Conservation (phyloP, 2,113 vertebrate species). For the Laticauda colubrina region DNA sequence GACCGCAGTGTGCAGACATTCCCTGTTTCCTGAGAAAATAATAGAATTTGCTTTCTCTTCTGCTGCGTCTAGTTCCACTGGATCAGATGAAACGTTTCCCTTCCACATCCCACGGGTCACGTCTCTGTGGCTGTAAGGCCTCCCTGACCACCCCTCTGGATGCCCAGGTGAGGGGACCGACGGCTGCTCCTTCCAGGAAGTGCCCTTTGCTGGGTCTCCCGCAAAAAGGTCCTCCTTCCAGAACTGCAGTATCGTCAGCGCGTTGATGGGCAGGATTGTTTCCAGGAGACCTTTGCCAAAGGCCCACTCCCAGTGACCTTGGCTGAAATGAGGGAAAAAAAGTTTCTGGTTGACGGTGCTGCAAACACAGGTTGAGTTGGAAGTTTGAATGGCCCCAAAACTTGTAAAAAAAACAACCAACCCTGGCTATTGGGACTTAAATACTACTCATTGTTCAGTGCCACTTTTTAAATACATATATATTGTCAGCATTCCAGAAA, state of each 20-base stretch:
- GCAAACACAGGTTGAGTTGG: neutral
- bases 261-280: neutral
- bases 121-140: conserved; percentile 65
- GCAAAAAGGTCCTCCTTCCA: too few species aligned
- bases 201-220: neutral
- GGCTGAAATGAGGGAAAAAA: neutral
- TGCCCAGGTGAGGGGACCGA: neutral
- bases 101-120: conserved; percentile 76
- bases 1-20: neutral
- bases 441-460: neutral
- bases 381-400: neutral
- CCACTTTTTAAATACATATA: too few species aligned
- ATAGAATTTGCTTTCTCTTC: neutral
- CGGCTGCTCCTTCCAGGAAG: neutral
- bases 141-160: fast-evolving
- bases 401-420: neutral
- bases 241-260: too few species aligned
- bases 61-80: conserved; percentile 61
- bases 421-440: neutral
- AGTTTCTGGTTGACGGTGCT: too few species aligned
- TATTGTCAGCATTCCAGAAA: too few species aligned
- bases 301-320: too few species aligned
- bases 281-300: too few species aligned
- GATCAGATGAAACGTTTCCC: conserved; percentile 75
- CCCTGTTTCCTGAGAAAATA: neutral